Base-by-base conservation (phyloP, 2,113 vertebrate genomes). In the Calidris pugnax region DNA sequence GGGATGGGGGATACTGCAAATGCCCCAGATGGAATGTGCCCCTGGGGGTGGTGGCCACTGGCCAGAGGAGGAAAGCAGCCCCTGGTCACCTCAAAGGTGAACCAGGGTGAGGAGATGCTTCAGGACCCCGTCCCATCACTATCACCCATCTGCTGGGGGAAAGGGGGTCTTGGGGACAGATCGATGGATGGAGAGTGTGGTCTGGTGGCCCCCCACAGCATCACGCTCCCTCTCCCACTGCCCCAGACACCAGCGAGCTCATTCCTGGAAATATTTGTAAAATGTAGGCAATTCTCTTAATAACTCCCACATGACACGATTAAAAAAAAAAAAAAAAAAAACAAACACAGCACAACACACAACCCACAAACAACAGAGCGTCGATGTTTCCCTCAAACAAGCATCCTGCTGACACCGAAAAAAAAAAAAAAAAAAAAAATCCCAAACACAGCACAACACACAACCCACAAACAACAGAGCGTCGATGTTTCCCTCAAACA, bases 241-340 rank as follows among this genome's bases (percentile, higher is more conserved):
- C 60, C 60, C 33, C 76, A 77, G 55, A 75, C 78, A 43, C 24
- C 27, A 6, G 64, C 33, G 53, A 84, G 78, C 50, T 67, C 87
- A 76, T 85, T 97, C 80, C 80, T 87, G 77, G 93, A 96, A 95
- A 85, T 89, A 91, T 82, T 69, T 90, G 73, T 84, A 87, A 87
- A 86, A 95, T 83, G 94, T 56, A 85, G 80, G 59, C 87, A 90
- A 59, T 56, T 83, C 82, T 82, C 82, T 85, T 92, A 97, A 95
- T 81, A 93, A 93, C 22, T 93, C 74, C 83, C 95, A 96, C 71
- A 90, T 89, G 85, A 74, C 53, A 62, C 4, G 4, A 33, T 88
- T 93, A 20, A 14, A 59, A 83, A 91, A 76, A 74, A 84, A 6
- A 4, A 47, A 60, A 18, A 24, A 11, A 6, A 4, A 15, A 21